Evolutionary conservation across 2,797 vertebrate species (phyloP), one percentile per base, ranked within the genome.

Genomic region (Podargus strigoides): DNA sequence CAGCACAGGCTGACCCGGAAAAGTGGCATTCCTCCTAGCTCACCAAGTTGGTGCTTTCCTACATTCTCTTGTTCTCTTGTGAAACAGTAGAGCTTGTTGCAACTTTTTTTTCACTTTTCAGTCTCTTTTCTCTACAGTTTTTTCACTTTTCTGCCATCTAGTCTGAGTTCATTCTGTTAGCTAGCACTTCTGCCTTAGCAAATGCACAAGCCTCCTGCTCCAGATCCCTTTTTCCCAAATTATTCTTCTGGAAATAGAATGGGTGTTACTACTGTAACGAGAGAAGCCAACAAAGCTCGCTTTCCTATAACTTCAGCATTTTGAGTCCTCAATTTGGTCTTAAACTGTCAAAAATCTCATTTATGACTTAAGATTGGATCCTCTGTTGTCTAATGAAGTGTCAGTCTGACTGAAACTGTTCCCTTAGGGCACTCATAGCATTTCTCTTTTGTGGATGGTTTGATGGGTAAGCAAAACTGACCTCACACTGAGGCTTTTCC

Each of bases 371-470:
- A 63, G 39, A 6, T 2, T 76, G 66, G 49, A 62, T 85, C 30
- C 52, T 87, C 28, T 63, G 0, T 16, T 82, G 32, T 12, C 41
- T 64, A 9, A n/a, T 47, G 52, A 67, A 67, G 26, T 14, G 53
- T 42, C 64, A 63, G 67, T 24, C 16, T 41, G 42, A n/a, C 70
- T 41, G 56, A 69, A 39, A 11, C 42, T 22, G 4, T 28, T 82
- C 55, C 47, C 63, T 42, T 7, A 1, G 70, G 42, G 50, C 9
- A n/a, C 62, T 64, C 28, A 1, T 1, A 60, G n/a, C 5, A 0
- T 34, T 56, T 85, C 69, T 73, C 30, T 56, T 53, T 30, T 9
- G 39, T 6, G 47, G 72, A 13, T 27, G 41, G 52, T 80, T 63
- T 24, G 56, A 47, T 87, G 52, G 6, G 2, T 47, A 26, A 26